Percentiles rank a stretch among this genome's conserved stretches.
These are phyloP conservation scores for Acanthosepion lycidas DNA, from an alignment of 2,888 invertebrate species.

Conservation along the genomic window DNA sequence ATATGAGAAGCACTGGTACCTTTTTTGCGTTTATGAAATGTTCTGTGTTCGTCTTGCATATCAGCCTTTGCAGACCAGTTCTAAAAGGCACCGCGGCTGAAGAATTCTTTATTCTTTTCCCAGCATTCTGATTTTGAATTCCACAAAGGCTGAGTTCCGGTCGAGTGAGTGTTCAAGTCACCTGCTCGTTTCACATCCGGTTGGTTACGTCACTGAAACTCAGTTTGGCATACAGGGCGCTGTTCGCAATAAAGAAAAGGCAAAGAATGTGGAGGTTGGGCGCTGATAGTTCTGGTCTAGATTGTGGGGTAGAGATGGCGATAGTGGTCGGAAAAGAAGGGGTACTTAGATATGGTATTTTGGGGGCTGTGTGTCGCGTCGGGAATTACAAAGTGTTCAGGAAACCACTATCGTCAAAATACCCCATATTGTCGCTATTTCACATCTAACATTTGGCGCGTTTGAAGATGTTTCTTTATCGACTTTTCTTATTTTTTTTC, in stretches of 20 bases:
- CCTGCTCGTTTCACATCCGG: conserved; percentile 33
- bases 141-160: background rate
- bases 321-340: too few relatives aligned
- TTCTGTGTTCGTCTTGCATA: background rate
- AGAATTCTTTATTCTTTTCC: background rate
- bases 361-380: too few relatives aligned
- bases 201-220: background rate
- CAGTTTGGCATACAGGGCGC: background rate
- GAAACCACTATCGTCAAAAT: too few relatives aligned
- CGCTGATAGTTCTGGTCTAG: background rate
- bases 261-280: background rate
- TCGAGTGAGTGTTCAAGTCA: conserved; percentile 4
- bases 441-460: too few relatives aligned
- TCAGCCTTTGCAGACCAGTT: background rate
- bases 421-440: too few relatives aligned
- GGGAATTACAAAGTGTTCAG: too few relatives aligned
- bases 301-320: background rate
- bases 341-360: too few relatives aligned
- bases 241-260: background rate
- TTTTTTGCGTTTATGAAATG: background rate
- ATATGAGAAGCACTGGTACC: background rate
- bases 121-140: background rate
- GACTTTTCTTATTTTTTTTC: too few relatives aligned
- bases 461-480: too few relatives aligned
- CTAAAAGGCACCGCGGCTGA: background rate